Base-by-base conservation (phyloP, 2,888 invertebrate genomes). In the Hybos culiciformis region DNA sequence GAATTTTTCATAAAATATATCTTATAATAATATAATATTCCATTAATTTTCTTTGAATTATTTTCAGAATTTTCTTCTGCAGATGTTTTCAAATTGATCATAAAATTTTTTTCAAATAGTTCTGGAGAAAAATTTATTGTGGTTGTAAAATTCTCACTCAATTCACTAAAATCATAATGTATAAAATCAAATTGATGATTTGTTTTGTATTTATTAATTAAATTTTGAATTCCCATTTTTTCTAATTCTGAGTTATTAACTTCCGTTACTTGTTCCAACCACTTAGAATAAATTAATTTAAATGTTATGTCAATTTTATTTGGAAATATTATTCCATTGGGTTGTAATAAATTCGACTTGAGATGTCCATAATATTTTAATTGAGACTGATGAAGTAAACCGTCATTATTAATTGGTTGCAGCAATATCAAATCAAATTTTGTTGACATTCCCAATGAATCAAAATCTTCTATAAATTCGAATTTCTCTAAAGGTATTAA, bases 341-440 rank as follows among this genome's bases (percentile, higher is more conserved):
- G 17, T 12, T 32, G 33, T 23, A 48, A 32, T 21, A 39, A 43
- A 9, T 45, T 21, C 1, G 19, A 19, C 37, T 39, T 43, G 5
- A 48, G 24, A 15, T 37, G n/a, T 21, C 47, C 38, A 38, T 46
- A 44, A 26, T 45, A 41, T 38, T 44, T 47, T n/a, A 48, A 36
- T 7, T 46, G 48, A 5, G 39, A 33, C 6, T 42, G 41, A 37
- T 48, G 46, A 17, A 48, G 24, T 12, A 37, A 41, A 1, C 48
- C 48, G 24, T 42, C 23, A 9, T 7, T 37, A n/a, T 43, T 47
- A n/a, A 48, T 36, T 24, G 48, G 48, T 29, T 48, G 45, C 23
- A 48, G 24, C 15, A 48, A n/a, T 21, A 48, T 46, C 19, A 48
- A 33, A 36, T 48, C 46, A 23, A 48, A 46, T 42, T 48, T 46